Percentiles rank a stretch among this genome's conserved stretches.
These are phyloP conservation scores for Beaufortia kweichowensis DNA, from an alignment of 2,113 vertebrate species.

Conservation along the genomic window DNA sequence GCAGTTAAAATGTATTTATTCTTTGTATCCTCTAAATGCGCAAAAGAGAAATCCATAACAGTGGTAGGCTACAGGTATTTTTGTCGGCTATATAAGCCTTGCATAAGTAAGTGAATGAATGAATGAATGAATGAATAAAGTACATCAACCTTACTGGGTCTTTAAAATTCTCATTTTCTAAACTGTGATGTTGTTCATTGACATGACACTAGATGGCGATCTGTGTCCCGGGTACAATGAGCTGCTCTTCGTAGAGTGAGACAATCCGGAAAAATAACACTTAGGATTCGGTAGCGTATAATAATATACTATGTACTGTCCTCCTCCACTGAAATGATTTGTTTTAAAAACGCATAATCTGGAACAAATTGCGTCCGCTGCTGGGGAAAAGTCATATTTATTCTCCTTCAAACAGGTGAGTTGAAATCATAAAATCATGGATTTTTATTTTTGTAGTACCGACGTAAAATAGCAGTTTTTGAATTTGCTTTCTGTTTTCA, in stretches of 20 bases:
- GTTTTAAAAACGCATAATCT: neutral
- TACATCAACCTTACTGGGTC: too few species aligned
- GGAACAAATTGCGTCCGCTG: neutral
- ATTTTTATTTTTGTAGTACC: neutral
- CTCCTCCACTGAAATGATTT: neutral
- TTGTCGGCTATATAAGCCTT: too few species aligned
- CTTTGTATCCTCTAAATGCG: too few species aligned
- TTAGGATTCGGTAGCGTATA: neutral
- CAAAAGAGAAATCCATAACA: too few species aligned
- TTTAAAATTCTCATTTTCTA: too few species aligned
- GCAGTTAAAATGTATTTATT: too few species aligned
- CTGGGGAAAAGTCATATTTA: neutral
- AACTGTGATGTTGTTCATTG: neutral
- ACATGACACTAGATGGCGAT: slow-evolving; percentile 18
- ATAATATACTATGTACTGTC: too few species aligned
- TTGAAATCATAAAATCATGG: neutral
- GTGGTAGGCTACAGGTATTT: too few species aligned
- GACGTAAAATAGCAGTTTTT: neutral
- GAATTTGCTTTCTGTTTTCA: too few species aligned
- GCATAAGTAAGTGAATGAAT: too few species aligned
- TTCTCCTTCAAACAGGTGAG: neutral
- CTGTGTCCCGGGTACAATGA: neutral
- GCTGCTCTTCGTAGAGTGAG: slow-evolving; percentile 20
- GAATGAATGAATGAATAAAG: too few species aligned
- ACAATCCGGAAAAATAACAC: slow-evolving; percentile 17